These are phyloP conservation scores for Sander lucioperca DNA, from an alignment of 2,113 vertebrate species.

Conservation along the genomic window DNA sequence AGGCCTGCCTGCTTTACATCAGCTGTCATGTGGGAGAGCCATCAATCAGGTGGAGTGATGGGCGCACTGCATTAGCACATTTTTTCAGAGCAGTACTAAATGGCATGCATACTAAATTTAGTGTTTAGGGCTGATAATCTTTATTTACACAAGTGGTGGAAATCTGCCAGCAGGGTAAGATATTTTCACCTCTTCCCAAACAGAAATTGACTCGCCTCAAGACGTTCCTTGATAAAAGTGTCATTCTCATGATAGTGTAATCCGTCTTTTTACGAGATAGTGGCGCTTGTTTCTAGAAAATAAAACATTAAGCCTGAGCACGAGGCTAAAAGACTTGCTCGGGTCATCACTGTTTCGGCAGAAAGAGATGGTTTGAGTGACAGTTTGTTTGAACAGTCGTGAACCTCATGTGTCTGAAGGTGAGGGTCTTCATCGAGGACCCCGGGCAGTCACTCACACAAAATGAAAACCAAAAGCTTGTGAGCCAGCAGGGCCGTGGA, in stretches of 20 bases:
- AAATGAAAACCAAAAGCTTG: slow-evolving; percentile 52
- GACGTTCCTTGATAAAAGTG: slow-evolving; percentile 3
- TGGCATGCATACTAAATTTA: slow-evolving; percentile 45
- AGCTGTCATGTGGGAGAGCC: slow-evolving; percentile 44
- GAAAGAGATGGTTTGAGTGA: slow-evolving; percentile 42
- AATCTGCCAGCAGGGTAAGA: slow-evolving; percentile 26
- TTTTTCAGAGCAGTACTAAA: slow-evolving; percentile 32
- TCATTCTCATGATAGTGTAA: neutral
- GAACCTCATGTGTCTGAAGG: slow-evolving; percentile 25
- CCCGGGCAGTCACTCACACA: slow-evolving; percentile 52
- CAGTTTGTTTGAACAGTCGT: slow-evolving; percentile 53
- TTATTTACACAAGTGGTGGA: slow-evolving; percentile 33
- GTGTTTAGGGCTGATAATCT: slow-evolving; percentile 49
- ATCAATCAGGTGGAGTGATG: slow-evolving; percentile 68
- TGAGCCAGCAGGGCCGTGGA: slow-evolving; percentile 24
- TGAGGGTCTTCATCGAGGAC: slow-evolving; percentile 34
- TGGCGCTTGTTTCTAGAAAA: neutral
- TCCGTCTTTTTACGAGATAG: slow-evolving; percentile 34
- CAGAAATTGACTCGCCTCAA: neutral
- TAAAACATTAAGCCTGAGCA: slow-evolving; percentile 19
- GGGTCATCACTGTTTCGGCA: neutral
- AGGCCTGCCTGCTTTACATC: slow-evolving; percentile 33
- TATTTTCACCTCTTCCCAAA: slow-evolving; percentile 11
- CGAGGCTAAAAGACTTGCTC: neutral
- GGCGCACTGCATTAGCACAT: slow-evolving; percentile 46